Conservation (phyloP, 2,888 invertebrate genomes). For the Caradrina clavipalpis region DNA sequence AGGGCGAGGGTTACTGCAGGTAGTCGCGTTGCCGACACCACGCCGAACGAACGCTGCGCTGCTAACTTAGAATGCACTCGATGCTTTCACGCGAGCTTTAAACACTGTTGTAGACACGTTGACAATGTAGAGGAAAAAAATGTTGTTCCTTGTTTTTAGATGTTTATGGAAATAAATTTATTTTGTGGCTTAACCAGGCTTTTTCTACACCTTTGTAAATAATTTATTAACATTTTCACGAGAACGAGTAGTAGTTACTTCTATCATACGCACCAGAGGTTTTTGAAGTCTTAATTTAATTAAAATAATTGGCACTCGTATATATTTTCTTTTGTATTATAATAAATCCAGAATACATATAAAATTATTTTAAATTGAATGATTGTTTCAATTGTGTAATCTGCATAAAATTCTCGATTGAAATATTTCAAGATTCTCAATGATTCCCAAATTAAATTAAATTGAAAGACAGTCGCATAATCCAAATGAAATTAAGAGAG, state of each 20-base stretch:
- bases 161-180: constrained; percentile 88
- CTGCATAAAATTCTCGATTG: constrained; percentile 4
- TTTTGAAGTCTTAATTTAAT: neutral
- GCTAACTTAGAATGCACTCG: constrained; percentile 84
- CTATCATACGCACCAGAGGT: constrained; percentile 4
- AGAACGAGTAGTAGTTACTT: constrained; percentile 5
- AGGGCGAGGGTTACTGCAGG: constrained; percentile 99
- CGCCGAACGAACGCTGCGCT: constrained; percentile 76
- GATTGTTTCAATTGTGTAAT: constrained; percentile 30
- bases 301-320: neutral
- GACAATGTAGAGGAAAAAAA: constrained; percentile 82
- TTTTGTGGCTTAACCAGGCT: constrained; percentile 82
- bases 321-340: constrained; percentile 1
- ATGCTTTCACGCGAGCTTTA: constrained; percentile 90
- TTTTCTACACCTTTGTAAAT: constrained; percentile 64
- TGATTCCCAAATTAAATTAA: constrained; percentile 70
- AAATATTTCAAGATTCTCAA: constrained; percentile 28
- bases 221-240: constrained; percentile 1
- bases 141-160: constrained; percentile 87
- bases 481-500: constrained; percentile 72
- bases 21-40: constrained; percentile 76
- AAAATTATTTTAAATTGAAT: constrained; percentile 12
- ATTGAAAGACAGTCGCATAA: constrained; percentile 69
- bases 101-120: constrained; percentile 87
- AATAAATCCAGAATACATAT: constrained; percentile 3